Percentiles rank a stretch among this genome's conserved stretches.
Conservation (phyloP, 2,797 vertebrate genomes). For the Mus caroli region DNA sequence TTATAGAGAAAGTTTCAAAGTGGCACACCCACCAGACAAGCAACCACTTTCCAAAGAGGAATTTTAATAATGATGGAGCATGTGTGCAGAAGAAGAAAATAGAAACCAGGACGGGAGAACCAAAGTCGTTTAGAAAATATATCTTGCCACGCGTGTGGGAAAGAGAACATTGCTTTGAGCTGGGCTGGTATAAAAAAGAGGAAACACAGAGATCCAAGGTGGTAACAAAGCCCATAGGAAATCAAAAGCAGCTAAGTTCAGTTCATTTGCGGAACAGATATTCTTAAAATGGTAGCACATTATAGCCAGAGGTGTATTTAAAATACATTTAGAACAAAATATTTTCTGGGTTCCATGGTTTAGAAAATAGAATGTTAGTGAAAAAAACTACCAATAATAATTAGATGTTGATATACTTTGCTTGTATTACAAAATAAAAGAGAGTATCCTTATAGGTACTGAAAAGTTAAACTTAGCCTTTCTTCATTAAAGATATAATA, state of each 20-base stretch:
- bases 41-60: conserved; percentile 20
- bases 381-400: background rate
- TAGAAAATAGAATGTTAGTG: background rate
- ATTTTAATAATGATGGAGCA: background rate
- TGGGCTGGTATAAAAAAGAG: background rate
- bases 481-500: background rate
- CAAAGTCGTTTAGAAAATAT: background rate
- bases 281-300: background rate
- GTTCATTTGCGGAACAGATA: background rate
- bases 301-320: background rate
- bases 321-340: background rate
- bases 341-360: background rate
- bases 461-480: background rate
- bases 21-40: background rate
- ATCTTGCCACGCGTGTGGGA: background rate
- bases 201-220: background rate
- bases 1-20: conserved; percentile 20
- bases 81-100: background rate
- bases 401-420: background rate
- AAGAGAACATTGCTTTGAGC: background rate
- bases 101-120: background rate
- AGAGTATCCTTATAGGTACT: background rate
- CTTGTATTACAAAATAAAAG: background rate
- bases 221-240: background rate
- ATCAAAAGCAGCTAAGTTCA: background rate